A percentile compares a stretch with the other conserved stretches of the same genome.
Evolutionary conservation across 2,888 invertebrate genomes (phyloP).

Genomic region (Esperia sulphurella): DNA sequence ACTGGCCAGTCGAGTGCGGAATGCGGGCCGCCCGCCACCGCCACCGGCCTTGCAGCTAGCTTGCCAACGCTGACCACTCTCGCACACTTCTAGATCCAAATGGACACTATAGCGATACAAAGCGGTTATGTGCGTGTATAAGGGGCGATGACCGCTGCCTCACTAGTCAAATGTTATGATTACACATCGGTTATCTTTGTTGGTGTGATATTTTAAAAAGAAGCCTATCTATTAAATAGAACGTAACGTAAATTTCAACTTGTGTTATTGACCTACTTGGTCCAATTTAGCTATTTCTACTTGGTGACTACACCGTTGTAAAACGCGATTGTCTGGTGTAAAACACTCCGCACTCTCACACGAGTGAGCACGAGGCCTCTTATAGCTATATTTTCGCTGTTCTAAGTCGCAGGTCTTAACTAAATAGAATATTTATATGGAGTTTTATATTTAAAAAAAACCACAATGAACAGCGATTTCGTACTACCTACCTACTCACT

Average conservation of each 20-base stretch:
- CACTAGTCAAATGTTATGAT: conserved; percentile 16
- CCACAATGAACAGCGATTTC: too few species aligned
- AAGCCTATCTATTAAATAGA: background rate
- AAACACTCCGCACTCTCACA: too few species aligned
- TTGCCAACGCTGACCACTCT: conserved; percentile 71
- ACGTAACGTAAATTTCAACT: background rate
- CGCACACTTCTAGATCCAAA: conserved; percentile 52
- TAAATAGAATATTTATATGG: too few species aligned
- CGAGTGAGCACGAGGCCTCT: too few species aligned
- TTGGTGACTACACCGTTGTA: too few species aligned
- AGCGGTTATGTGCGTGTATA: conserved; percentile 35
- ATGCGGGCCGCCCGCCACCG: conserved; percentile 67
- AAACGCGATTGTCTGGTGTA: too few species aligned
- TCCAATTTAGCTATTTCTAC: background rate
- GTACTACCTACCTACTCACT: too few species aligned
- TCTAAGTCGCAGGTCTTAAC: too few species aligned
- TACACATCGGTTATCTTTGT: conserved; percentile 4
- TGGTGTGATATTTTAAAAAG: conserved; percentile 1
- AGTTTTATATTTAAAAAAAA: too few species aligned
- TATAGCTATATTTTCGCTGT: too few species aligned
- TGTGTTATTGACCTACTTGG: conserved; percentile 8
- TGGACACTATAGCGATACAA: conserved; percentile 40
- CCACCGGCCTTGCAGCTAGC: conserved; percentile 71
- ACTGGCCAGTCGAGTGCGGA: conserved; percentile 61
- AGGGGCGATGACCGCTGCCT: conserved; percentile 42